Evolutionary conservation across 1,140 invertebrate genomes (phyloP).

Genomic region (Hirudo medicinalis): DNA sequence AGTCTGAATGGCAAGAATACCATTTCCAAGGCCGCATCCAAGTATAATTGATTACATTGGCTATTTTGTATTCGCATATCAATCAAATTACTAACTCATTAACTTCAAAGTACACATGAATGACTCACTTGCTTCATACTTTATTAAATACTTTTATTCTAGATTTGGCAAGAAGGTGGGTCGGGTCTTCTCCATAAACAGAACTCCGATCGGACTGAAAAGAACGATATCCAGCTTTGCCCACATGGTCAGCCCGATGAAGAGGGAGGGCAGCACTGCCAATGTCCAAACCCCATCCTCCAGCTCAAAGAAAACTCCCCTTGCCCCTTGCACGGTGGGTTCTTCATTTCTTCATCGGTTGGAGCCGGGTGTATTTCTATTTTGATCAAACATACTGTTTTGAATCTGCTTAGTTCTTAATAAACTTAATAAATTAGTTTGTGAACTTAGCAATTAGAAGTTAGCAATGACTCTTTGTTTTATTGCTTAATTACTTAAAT

Average conservation of each 20-base stretch:
- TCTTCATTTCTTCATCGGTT: constrained; percentile 30
- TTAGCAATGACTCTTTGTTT: background rate
- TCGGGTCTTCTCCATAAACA: constrained; percentile 81
- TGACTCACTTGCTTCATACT: background rate
- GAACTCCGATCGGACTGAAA: constrained; percentile 80
- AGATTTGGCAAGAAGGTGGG: constrained; percentile 61
- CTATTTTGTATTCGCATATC: background rate
- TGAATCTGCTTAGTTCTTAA: background rate
- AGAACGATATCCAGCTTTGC: constrained; percentile 76
- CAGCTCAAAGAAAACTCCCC: background rate
- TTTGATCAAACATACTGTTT: constrained; percentile 7
- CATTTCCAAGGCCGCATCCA: constrained; percentile 18
- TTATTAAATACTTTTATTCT: constrained; percentile 16
- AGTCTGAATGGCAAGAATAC: constrained; percentile 22
- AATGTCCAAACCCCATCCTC: constrained; percentile 16
- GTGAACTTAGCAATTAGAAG: too few species aligned
- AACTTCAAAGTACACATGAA: background rate
- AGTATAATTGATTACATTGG: background rate
- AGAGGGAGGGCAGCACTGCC: constrained; percentile 15
- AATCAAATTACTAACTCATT: too few species aligned
- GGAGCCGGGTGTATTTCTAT: constrained; percentile 19
- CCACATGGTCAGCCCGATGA: constrained; percentile 30
- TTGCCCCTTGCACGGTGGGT: constrained; percentile 11
- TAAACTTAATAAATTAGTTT: too few species aligned
- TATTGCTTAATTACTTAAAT: constrained; percentile 1